Percentiles rank a stretch among this genome's conserved stretches.
Evolutionary conservation across 2,888 invertebrate genomes (phyloP).

Genomic region (Alloscopus bannaensis): DNA sequence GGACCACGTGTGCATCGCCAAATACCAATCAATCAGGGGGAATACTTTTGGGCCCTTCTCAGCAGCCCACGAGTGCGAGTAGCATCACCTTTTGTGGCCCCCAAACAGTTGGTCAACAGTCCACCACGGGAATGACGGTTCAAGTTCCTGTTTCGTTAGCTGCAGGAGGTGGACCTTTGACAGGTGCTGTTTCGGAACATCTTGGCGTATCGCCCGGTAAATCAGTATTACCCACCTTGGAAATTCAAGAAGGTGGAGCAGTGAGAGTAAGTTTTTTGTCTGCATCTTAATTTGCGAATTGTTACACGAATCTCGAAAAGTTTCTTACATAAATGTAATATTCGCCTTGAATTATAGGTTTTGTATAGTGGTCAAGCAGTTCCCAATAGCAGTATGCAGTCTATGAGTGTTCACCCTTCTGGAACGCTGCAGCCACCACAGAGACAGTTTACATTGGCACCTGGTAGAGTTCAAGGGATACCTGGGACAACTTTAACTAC

Average conservation of each 20-base stretch:
- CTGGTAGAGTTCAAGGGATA: slow-evolving; percentile 47
- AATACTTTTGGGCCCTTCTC: slow-evolving; percentile 52
- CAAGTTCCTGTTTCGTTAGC: slow-evolving; percentile 40
- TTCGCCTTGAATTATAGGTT: slow-evolving; percentile 57
- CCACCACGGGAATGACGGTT: slow-evolving; percentile 40
- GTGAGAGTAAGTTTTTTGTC: slow-evolving; percentile 63
- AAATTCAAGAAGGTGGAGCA: slow-evolving; percentile 69
- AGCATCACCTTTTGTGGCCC: slow-evolving; percentile 52
- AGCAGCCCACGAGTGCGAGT: slow-evolving; percentile 24
- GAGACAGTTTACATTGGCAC: slow-evolving; percentile 61
- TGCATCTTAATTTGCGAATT: slow-evolving; percentile 19
- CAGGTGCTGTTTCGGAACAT: slow-evolving; percentile 12
- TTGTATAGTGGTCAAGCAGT: slow-evolving; percentile 69
- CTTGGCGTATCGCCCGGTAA: slow-evolving; percentile 28
- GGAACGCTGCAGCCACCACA: slow-evolving; percentile 53
- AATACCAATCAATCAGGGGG: slow-evolving; percentile 76
- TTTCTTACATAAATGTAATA: neutral
- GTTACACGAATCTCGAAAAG: neutral
- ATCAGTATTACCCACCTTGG: slow-evolving; percentile 63
- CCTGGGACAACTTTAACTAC: slow-evolving; percentile 5
- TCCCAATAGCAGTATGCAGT: slow-evolving; percentile 58
- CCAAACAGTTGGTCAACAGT: slow-evolving; percentile 43
- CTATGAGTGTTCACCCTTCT: slow-evolving; percentile 50
- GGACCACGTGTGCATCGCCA: slow-evolving; percentile 91
- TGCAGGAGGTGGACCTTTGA: slow-evolving; percentile 20